Evolutionary conservation across 2,888 invertebrate genomes (phyloP).

Genomic region (Apotomis betuletana): DNA sequence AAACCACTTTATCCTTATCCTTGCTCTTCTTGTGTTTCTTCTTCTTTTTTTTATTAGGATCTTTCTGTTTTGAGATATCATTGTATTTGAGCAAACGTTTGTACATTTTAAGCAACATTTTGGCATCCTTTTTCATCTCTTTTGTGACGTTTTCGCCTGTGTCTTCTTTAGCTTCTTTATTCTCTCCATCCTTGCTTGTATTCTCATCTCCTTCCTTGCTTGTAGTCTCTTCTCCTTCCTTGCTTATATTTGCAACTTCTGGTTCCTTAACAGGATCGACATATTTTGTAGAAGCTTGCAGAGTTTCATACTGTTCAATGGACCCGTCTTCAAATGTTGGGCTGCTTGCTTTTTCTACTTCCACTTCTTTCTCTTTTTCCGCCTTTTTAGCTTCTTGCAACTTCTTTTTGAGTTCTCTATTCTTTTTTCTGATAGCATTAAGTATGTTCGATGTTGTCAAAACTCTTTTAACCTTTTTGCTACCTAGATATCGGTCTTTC

Average conservation of each 20-base stretch:
- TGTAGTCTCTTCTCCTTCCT: conserved; percentile 38
- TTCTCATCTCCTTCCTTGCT: conserved; percentile 37
- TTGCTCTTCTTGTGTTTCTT: conserved; percentile 63
- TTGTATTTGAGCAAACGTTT: conserved; percentile 74
- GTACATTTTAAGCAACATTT: conserved; percentile 77
- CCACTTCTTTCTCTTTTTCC: conserved; percentile 40
- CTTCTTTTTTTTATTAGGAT: conserved; percentile 65
- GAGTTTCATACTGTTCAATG: conserved; percentile 81
- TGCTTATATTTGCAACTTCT: conserved; percentile 43
- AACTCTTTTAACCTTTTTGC: conserved; percentile 84
- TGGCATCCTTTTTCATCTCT: conserved; percentile 75
- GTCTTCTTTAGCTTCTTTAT: conserved; percentile 35
- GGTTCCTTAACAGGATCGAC: conserved; percentile 63
- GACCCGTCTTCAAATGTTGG: conserved; percentile 72
- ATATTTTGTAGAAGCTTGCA: conserved; percentile 68
- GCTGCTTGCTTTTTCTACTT: conserved; percentile 56
- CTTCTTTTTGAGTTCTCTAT: conserved; percentile 75
- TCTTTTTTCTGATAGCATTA: conserved; percentile 85
- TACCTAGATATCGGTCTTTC: conserved; percentile 84
- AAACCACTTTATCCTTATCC: conserved; percentile 43
- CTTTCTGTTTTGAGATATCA: conserved; percentile 61
- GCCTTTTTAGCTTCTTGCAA: conserved; percentile 52
- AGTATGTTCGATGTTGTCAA: conserved; percentile 81
- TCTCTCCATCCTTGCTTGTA: conserved; percentile 42
- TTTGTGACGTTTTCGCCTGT: conserved; percentile 45